These are phyloP conservation scores for rabbit (Oryctolagus cuniculus) DNA, from an alignment of 2,113 vertebrate genomes.

Conservation along the genomic window DNA sequence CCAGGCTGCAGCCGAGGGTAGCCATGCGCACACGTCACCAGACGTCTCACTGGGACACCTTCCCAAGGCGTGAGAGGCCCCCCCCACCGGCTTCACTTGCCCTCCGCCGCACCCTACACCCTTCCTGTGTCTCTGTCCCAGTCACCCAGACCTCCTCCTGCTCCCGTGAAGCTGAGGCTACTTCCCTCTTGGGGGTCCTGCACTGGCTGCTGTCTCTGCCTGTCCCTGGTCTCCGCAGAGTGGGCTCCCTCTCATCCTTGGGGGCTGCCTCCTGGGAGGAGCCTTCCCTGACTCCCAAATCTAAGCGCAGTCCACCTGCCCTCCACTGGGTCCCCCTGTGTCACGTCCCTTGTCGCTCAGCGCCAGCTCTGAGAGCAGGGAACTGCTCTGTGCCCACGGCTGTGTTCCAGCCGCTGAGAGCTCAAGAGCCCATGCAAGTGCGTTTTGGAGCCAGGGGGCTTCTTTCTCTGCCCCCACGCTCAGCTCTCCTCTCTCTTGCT, in stretches of 20 bases:
- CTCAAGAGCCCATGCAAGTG: not conserved
- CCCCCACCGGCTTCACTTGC: not conserved
- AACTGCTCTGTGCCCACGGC: not conserved
- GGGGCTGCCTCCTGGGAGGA: not conserved
- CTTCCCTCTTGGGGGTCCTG: not conserved
- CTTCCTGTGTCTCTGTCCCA: not conserved
- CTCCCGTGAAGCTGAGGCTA: not conserved
- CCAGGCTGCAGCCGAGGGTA: not conserved
- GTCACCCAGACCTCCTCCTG: not conserved
- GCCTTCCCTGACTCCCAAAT: not conserved
- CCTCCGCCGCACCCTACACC: no score
- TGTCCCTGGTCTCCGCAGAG: not conserved
- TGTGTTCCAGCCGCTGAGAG: not conserved
- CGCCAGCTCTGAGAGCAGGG: rapidly evolving
- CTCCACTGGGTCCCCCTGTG: not conserved
- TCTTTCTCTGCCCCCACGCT: not conserved
- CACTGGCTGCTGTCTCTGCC: not conserved
- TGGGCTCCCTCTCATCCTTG: not conserved
- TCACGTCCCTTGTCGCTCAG: not conserved
- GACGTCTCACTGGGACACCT: not conserved
- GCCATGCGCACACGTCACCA: no score
- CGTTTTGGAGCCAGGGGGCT: not conserved
- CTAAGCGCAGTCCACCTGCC: not conserved
- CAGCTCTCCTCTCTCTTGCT: not conserved
- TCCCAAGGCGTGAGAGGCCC: not conserved